These are phyloP conservation scores for Mimachlamys varia DNA, from an alignment of 2,888 invertebrate species.

Conservation along the genomic window DNA sequence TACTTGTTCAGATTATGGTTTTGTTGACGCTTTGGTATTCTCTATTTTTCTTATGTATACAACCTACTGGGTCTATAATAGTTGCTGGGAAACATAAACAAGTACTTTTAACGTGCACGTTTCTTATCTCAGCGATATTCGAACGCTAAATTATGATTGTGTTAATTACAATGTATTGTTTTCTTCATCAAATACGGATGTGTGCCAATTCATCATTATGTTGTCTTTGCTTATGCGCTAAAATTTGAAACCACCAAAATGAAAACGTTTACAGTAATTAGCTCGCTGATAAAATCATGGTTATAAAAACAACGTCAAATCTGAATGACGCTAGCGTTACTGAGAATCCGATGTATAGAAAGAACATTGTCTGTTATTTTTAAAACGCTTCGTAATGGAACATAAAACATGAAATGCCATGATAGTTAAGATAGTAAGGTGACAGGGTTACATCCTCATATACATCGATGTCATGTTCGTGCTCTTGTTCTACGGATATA, in stretches of 20 bases:
- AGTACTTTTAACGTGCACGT: too few relatives aligned
- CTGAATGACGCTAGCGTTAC: background rate
- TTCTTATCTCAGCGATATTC: too few relatives aligned
- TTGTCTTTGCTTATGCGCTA: too few relatives aligned
- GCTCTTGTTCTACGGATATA: background rate
- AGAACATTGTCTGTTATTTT: background rate
- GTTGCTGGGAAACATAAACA: background rate
- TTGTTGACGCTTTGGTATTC: too few relatives aligned
- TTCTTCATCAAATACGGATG: too few relatives aligned
- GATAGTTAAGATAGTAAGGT: background rate
- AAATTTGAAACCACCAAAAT: too few relatives aligned
- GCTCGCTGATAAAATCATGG: background rate
- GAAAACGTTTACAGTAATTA: background rate
- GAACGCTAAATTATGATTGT: too few relatives aligned
- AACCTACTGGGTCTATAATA: background rate
- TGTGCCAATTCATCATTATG: too few relatives aligned
- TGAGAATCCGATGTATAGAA: background rate
- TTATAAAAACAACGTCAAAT: background rate
- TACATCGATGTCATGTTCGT: background rate
- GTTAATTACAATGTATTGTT: too few relatives aligned
- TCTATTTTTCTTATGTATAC: too few relatives aligned
- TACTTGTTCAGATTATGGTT: too few relatives aligned
- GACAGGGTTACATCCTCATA: background rate
- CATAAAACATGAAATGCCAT: background rate
- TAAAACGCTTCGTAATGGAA: background rate